Conservation (phyloP, 1,140 invertebrate genomes). For the Acromyrmex charruanus region DNA sequence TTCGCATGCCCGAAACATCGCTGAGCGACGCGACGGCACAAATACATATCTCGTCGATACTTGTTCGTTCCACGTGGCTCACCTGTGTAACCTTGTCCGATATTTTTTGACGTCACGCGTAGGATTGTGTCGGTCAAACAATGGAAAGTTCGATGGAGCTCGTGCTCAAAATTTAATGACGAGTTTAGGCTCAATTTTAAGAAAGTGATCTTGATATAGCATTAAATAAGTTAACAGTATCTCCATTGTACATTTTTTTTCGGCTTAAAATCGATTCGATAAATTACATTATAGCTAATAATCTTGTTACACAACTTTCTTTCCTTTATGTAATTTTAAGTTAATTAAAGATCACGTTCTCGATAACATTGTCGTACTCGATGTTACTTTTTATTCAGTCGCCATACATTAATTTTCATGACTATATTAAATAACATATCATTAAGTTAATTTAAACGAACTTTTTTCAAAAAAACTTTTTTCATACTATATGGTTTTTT, state of each 20-base stretch:
- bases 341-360: background rate
- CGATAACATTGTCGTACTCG: background rate
- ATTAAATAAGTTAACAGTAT: slow-evolving; percentile 3
- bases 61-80: slow-evolving; percentile 51
- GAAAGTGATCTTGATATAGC: background rate
- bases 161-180: slow-evolving; percentile 15
- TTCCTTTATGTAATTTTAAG: background rate
- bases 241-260: background rate
- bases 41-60: background rate
- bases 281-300: background rate
- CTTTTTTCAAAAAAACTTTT: background rate
- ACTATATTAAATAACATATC: background rate
- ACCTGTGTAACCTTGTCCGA: slow-evolving; percentile 65
- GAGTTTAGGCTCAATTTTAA: background rate
- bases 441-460: background rate
- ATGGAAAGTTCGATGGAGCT: slow-evolving; percentile 42
- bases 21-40: background rate
- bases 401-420: background rate
- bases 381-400: background rate
- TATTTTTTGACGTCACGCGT: slow-evolving; percentile 46
- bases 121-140: slow-evolving; percentile 18
- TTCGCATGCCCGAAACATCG: slow-evolving; percentile 6
- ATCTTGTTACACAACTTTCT: background rate
- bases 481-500: background rate
- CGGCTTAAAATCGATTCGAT: background rate